Base-by-base conservation (phyloP, 1,140 invertebrate species). In the Laodelphax striatellus region DNA sequence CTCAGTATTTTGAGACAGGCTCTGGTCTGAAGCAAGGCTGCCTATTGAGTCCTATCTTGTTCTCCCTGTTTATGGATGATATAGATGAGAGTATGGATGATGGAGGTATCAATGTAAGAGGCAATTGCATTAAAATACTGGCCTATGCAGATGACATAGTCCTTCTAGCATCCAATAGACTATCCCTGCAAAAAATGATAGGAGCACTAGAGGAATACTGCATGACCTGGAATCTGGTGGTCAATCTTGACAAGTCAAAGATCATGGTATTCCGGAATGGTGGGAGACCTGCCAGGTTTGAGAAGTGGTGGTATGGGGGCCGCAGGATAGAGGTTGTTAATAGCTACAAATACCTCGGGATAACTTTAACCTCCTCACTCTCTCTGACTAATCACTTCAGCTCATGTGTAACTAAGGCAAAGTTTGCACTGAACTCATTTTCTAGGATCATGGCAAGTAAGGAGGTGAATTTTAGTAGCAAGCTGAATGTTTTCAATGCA, bases 11-110 rank as follows among this genome's bases (percentile, higher is more conserved):
- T 34, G 44, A 55, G 16, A 38, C 56, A 53, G 55, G 59, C 8
- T 52, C 61, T 14, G 67, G 64, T 8, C 60, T 67, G 1, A 43
- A 65, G n/a, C 65, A 67, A 34, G 64, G 64, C 4, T 46, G 34
- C 13, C 38, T 60, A 60, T 63, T 56, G 60, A 65, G 50, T 62
- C 10, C 50, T 58, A 11, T 61, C 62, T 28, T 67, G 63, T 56
- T 62, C 64, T 21, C 61, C 60, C 9, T 69, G 34, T 55, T 53
- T 63, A 21, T 60, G 28, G 11, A 64, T 16, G 65, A 63, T 43
- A 60, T 66, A 6, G 53, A 58, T 43, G 24, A 60, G 9, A 38
- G 46, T 19, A 57, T 58, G 9, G 52, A 55, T 11, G 28, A 55
- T n/a, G 28, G 28, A 16, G 63, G 65, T n/a, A 24, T 66, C 9